phyloP scores from a whole-genome alignment of 2,113 vertebrate genomes.

The Amblyornis subalaris region DNA sequence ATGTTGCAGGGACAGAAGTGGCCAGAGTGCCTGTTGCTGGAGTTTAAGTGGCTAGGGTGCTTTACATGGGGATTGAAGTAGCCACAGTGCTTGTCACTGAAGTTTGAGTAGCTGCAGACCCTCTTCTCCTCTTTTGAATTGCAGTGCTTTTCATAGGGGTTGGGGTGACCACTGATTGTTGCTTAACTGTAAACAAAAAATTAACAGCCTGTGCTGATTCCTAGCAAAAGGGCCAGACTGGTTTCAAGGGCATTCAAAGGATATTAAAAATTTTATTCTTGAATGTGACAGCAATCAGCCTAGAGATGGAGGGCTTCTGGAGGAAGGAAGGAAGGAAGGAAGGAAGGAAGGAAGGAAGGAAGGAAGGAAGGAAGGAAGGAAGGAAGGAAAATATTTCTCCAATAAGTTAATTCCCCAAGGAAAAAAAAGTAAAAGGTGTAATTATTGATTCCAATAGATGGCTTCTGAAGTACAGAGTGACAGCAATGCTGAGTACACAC shows the following conservation, averaged over 20 bases:
- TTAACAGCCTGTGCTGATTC: not conserved
- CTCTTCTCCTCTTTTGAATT: not conserved
- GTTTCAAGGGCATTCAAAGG: not conserved
- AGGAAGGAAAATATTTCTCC: not conserved
- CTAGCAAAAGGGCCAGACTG: not conserved
- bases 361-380: too few relatives aligned
- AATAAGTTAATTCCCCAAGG: not conserved
- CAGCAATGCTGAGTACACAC: not conserved
- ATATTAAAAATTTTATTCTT: not conserved
- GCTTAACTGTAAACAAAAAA: not conserved
- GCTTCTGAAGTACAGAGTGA: not conserved
- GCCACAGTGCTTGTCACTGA: not conserved
- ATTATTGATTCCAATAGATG: not conserved
- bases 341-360: not conserved
- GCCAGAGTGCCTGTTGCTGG: not conserved
- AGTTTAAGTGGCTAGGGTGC: too few relatives aligned
- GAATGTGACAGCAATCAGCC: not conserved
- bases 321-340: too few relatives aligned
- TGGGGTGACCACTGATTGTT: not conserved
- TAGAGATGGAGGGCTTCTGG: too few relatives aligned
- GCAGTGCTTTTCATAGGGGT: not conserved
- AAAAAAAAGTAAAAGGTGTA: not conserved
- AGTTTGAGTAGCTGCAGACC: not conserved
- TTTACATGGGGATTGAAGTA: too few relatives aligned
- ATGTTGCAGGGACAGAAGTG: not conserved